phyloP scores from a whole-genome alignment of 2,888 invertebrate genomes.

The Hydrotaea cyrtoneurina region DNA sequence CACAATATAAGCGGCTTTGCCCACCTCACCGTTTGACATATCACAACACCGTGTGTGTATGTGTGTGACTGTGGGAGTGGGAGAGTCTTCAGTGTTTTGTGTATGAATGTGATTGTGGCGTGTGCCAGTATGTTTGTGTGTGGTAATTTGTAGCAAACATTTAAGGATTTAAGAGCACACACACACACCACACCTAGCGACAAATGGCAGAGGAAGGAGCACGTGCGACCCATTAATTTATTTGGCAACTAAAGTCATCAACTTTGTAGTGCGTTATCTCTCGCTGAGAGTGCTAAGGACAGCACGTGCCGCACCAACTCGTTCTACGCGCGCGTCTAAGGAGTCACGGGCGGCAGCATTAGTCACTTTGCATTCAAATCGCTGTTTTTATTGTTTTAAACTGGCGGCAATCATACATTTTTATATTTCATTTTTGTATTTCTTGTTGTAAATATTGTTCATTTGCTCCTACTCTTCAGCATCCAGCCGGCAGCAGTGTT shows the following conservation, averaged over 20 bases:
- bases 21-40: slow-evolving; percentile 11
- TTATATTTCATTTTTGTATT: slow-evolving; percentile 21
- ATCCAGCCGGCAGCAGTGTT: no score
- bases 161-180: background rate
- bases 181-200: background rate
- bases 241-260: slow-evolving; percentile 69
- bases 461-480: slow-evolving; percentile 13
- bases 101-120: background rate
- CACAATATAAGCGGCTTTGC: slow-evolving; percentile 32
- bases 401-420: slow-evolving; percentile 39
- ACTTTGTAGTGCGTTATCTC: slow-evolving; percentile 65
- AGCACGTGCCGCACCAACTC: slow-evolving; percentile 51
- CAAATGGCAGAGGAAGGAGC: slow-evolving; percentile 53
- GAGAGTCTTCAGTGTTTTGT: background rate
- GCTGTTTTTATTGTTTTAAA: slow-evolving; percentile 63
- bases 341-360: slow-evolving; percentile 29
- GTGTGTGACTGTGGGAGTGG: background rate
- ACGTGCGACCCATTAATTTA: slow-evolving; percentile 80
- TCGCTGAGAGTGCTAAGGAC: slow-evolving; percentile 27
- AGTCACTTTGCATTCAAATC: slow-evolving; percentile 67
- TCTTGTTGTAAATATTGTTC: slow-evolving; percentile 55
- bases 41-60: background rate
- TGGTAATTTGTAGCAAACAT: slow-evolving; percentile 8
- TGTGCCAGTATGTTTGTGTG: slow-evolving; percentile 10
- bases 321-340: background rate